A percentile compares a stretch with the other conserved stretches of the same genome.
These are phyloP conservation scores for Holcopasites calliopsidis DNA, from an alignment of 1,140 invertebrate genomes.

Conservation along the genomic window DNA sequence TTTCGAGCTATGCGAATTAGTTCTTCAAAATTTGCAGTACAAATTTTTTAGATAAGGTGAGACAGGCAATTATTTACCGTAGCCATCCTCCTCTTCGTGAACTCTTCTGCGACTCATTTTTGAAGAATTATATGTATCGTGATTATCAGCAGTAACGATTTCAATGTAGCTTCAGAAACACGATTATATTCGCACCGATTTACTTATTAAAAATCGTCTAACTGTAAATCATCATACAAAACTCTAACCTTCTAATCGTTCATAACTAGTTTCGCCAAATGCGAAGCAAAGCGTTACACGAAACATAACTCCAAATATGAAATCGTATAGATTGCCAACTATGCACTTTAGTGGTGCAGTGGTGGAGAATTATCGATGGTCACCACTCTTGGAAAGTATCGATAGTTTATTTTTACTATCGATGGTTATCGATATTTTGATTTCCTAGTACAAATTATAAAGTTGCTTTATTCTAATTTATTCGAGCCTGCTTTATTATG, in stretches of 20 bases:
- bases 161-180: not conserved
- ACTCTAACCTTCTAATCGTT: not conserved
- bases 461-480: too few relatives aligned
- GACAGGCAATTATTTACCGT: constrained; percentile 80
- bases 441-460: too few relatives aligned
- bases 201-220: not conserved
- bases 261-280: not conserved
- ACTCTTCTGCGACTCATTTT: constrained; percentile 87
- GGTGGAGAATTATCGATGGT: too few relatives aligned
- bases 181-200: not conserved
- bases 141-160: not conserved
- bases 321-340: not conserved
- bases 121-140: not conserved
- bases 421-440: too few relatives aligned
- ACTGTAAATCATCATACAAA: not conserved
- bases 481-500: too few relatives aligned
- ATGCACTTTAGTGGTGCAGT: not conserved
- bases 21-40: too few relatives aligned
- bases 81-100: constrained; percentile 90
- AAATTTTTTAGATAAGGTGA: not conserved
- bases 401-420: too few relatives aligned
- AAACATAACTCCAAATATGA: not conserved
- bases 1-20: not conserved
- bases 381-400: too few relatives aligned
- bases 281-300: not conserved